Conservation (phyloP, 53 echinoderm and acorn worm species). For the Holothuria scabra region DNA sequence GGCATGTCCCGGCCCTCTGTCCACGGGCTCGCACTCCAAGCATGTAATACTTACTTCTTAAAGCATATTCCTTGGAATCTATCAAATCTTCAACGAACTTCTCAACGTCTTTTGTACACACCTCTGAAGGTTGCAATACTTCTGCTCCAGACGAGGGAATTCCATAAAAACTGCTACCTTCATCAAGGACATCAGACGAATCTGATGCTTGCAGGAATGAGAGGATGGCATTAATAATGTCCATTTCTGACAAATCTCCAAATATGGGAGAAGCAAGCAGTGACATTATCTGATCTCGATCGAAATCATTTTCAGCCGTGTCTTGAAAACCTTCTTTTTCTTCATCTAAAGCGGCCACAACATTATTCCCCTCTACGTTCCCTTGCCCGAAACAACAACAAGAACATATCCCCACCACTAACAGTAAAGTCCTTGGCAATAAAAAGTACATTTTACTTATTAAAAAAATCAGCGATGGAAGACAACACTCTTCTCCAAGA, state of each 20-base stretch:
- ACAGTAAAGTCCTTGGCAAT: too few relatives aligned
- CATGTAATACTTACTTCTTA: slow-evolving; percentile 32
- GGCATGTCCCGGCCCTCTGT: too few relatives aligned
- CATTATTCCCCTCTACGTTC: slow-evolving; percentile 27
- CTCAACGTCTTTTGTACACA: not conserved
- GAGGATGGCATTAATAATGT: not conserved
- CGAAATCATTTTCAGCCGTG: slow-evolving; percentile 8
- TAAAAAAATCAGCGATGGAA: too few relatives aligned
- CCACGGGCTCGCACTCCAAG: too few relatives aligned
- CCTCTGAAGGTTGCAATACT: not conserved
- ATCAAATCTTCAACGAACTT: slow-evolving; percentile 9
- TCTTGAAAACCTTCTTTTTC: not conserved
- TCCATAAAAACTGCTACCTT: too few relatives aligned
- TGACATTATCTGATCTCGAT: not conserved
- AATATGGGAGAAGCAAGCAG: slow-evolving; percentile 5
- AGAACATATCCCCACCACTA: not conserved
- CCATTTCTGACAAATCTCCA: not conserved
- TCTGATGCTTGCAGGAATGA: too few relatives aligned
- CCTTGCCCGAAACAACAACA: not conserved
- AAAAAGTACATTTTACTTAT: too few relatives aligned
- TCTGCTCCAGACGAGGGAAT: too few relatives aligned
- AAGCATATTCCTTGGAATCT: not conserved
- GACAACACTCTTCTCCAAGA: too few relatives aligned
- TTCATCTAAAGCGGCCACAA: slow-evolving; percentile 18
- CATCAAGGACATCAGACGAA: too few relatives aligned